Evolutionary conservation across 1,140 invertebrate species (phyloP).

Genomic region (Micrasema longulum): DNA sequence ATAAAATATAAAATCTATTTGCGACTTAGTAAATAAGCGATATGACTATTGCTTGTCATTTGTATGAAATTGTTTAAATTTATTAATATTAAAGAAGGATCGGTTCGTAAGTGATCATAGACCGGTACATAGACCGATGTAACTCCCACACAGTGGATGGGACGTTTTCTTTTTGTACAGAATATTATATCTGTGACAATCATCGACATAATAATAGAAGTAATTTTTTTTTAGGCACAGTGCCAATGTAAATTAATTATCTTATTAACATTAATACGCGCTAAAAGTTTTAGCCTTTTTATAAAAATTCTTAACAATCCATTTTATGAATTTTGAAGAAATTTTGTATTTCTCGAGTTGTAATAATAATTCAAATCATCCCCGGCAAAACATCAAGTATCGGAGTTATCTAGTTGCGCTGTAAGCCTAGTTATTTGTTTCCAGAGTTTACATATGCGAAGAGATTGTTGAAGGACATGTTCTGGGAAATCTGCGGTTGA

Average conservation of each 20-base stretch:
- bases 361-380: too few species aligned
- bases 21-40: conserved; percentile 13
- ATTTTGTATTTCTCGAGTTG: too few species aligned
- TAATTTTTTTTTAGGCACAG: conserved; percentile 20
- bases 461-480: too few species aligned
- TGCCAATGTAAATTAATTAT: conserved; percentile 16
- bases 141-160: not conserved
- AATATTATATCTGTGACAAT: conserved; percentile 43
- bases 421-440: too few species aligned
- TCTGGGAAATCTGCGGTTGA: too few species aligned
- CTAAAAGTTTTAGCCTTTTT: too few species aligned
- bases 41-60: conserved; percentile 12
- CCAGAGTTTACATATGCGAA: too few species aligned
- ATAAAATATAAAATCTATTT: conserved; percentile 16
- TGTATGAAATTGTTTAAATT: conserved; percentile 12
- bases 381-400: too few species aligned
- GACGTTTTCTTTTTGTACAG: conserved; percentile 17
- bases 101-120: not conserved
- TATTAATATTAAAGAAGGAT: too few species aligned
- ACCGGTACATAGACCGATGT: not conserved
- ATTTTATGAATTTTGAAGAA: too few species aligned
- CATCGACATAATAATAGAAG: conserved; percentile 36
- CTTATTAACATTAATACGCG: not conserved
- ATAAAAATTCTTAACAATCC: too few species aligned
- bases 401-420: too few species aligned